Conservation (phyloP, 2,888 invertebrate species). For the Leucania comma region DNA sequence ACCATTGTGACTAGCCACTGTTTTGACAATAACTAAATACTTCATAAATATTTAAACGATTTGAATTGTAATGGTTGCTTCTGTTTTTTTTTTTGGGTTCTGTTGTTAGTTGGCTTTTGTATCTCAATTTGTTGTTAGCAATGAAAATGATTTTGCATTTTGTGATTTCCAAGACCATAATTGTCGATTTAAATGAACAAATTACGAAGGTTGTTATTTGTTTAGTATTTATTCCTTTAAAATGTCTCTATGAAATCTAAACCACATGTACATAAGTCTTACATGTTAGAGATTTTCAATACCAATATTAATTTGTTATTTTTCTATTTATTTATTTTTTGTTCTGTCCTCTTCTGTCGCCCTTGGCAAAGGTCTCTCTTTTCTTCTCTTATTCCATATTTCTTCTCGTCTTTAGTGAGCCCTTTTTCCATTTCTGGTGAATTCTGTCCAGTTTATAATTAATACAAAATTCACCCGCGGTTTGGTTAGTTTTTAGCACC, state of each 20-base stretch:
- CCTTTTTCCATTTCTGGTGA: no score
- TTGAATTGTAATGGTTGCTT: conserved; percentile 70
- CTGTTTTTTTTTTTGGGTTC: conserved; percentile 24
- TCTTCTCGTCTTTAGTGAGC: no score
- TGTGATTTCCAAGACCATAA: not conserved
- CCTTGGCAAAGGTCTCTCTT: no score
- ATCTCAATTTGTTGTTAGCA: conserved; percentile 1
- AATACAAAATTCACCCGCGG: not conserved
- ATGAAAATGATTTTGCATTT: conserved; percentile 16
- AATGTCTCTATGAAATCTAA: not conserved
- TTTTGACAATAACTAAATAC: conserved; percentile 88
- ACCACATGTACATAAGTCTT: not conserved
- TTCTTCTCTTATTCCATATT: no score
- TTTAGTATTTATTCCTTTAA: not conserved
- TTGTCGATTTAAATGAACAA: not conserved
- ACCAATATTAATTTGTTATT: not conserved
- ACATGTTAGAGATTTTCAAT: not conserved
- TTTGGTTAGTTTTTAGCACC: conserved; percentile 23
- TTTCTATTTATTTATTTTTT: no score
- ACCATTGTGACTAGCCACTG: conserved; percentile 82
- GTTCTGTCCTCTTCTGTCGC: no score
- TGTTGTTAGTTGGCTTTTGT: not conserved
- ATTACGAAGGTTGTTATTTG: not conserved
- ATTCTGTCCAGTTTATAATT: no score
- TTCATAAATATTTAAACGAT: conserved; percentile 88